A percentile compares a stretch with the other conserved stretches of the same genome.
phyloP scores from a whole-genome alignment of 1,140 invertebrate genomes.

The Eriosoma lanigerum region DNA sequence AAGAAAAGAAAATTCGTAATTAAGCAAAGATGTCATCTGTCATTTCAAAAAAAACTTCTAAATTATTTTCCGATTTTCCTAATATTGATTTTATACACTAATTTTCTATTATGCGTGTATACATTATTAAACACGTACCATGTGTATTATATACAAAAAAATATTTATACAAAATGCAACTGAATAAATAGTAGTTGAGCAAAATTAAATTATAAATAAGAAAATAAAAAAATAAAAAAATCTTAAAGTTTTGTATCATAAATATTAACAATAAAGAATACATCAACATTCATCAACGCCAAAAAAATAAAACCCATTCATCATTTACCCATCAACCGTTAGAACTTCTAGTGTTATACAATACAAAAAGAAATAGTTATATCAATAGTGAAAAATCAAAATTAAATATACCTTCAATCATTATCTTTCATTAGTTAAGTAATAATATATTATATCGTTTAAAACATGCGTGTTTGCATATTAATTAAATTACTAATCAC shows the following conservation, averaged over 20 bases:
- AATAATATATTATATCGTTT: not conserved
- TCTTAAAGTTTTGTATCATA: not conserved
- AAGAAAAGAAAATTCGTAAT: too few relatives aligned
- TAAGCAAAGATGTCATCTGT: too few relatives aligned
- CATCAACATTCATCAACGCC: slow-evolving; percentile 31
- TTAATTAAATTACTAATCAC: too few relatives aligned
- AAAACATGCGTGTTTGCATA: too few relatives aligned
- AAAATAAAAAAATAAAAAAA: not conserved
- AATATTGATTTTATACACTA: too few relatives aligned
- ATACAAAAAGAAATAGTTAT: not conserved
- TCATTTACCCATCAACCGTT: slow-evolving; percentile 15
- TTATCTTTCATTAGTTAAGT: not conserved
- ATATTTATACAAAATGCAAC: too few relatives aligned
- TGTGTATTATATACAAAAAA: too few relatives aligned
- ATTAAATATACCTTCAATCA: not conserved
- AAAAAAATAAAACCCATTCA: slow-evolving; percentile 30
- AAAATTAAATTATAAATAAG: not conserved
- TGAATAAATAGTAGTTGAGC: too few relatives aligned
- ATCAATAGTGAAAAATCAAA: not conserved
- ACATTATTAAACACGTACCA: too few relatives aligned
- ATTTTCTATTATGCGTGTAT: too few relatives aligned
- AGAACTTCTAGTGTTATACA: not conserved
- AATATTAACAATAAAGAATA: slow-evolving; percentile 37
- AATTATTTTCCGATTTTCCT: too few relatives aligned
- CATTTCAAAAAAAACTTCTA: too few relatives aligned